Percentiles rank a stretch among this genome's conserved stretches.
Evolutionary conservation across 2,797 vertebrate genomes (phyloP).

Genomic region (Muscicapa comitata): DNA sequence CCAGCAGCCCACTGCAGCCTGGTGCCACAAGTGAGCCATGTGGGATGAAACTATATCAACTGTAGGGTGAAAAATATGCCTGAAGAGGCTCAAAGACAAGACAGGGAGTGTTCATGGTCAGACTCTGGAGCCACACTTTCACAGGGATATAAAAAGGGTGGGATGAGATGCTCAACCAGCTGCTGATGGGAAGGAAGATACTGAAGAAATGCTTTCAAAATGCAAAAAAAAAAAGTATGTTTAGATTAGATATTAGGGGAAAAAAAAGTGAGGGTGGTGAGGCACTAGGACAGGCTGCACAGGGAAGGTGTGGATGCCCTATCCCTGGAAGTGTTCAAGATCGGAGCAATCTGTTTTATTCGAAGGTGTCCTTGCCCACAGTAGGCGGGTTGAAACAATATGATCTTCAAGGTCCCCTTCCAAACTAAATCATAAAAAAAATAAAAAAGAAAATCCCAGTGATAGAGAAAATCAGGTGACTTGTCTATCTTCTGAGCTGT

Average conservation of each 20-base stretch:
- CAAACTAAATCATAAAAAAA: background rate
- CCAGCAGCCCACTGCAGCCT: background rate
- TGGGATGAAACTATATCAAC: background rate
- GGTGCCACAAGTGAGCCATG: background rate
- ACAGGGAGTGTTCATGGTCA: background rate
- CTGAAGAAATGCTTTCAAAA: background rate
- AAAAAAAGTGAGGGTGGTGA: background rate
- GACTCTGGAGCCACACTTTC: fast-evolving
- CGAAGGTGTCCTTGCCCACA: background rate
- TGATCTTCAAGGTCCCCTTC: background rate
- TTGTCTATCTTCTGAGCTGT: background rate
- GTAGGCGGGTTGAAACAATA: fast-evolving
- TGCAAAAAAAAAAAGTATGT: background rate
- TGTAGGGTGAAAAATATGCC: background rate
- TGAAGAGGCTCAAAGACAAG: background rate
- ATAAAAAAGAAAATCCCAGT: background rate
- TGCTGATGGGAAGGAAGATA: background rate
- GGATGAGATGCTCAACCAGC: background rate
- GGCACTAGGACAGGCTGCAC: background rate
- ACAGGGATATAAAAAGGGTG: background rate
- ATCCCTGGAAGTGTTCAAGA: background rate
- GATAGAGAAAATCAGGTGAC: background rate
- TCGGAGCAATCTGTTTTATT: background rate
- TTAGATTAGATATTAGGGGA: background rate
- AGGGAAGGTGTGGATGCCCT: background rate